Evolutionary conservation across 2,888 invertebrate species (phyloP).

Genomic region (Rutpela maculata): DNA sequence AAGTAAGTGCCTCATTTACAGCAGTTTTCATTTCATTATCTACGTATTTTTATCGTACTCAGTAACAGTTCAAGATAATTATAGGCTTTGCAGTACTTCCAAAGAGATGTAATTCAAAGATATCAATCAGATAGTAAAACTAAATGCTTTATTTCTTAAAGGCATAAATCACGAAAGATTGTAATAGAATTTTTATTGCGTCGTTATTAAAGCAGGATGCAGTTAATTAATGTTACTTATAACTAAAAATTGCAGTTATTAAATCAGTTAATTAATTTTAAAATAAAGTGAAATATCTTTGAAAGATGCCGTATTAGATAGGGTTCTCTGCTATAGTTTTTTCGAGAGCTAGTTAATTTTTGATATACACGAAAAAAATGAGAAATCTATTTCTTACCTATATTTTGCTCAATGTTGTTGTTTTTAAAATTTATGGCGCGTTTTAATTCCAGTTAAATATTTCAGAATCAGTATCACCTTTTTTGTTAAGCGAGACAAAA

Average conservation of each 20-base stretch:
- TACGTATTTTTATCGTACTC: neutral
- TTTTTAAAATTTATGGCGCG: no score
- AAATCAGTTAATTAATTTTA: neutral
- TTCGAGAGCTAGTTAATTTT: no score
- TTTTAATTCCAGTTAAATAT: no score
- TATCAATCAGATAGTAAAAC: neutral
- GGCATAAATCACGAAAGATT: conserved; percentile 5
- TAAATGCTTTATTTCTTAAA: conserved; percentile 7
- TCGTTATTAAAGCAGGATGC: neutral
- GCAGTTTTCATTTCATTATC: neutral
- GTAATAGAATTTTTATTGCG: conserved; percentile 16
- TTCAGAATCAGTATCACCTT: no score
- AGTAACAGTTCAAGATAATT: neutral
- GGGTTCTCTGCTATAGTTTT: neutral
- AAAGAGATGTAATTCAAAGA: neutral
- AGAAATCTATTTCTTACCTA: no score
- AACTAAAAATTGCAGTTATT: conserved; percentile 12
- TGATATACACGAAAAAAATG: no score
- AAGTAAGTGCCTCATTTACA: neutral
- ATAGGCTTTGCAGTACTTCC: neutral
- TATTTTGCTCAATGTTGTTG: no score
- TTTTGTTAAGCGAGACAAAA: no score
- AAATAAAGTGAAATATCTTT: neutral
- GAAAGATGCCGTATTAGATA: neutral
- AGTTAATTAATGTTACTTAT: conserved; percentile 19